A percentile compares a stretch with the other conserved stretches of the same genome.
Evolutionary conservation across 2,797 vertebrate species (phyloP).

Genomic region (Denticeps clupeoides): DNA sequence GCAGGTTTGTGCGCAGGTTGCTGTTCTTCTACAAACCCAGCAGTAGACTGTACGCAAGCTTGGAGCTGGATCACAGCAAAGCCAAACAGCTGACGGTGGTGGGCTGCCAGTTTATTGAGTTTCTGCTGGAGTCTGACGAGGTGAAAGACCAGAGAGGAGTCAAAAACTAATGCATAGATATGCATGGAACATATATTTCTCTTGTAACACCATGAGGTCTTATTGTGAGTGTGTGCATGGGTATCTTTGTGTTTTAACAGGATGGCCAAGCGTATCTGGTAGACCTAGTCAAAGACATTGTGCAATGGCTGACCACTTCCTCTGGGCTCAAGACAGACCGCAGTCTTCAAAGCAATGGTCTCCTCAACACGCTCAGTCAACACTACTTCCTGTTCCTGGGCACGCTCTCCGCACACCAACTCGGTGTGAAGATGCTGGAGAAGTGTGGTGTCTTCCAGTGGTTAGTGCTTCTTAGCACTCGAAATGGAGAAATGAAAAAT

Average conservation of each 20-base stretch:
- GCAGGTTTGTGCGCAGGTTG: slow-evolving; percentile 89
- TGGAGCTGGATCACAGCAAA: slow-evolving; percentile 83
- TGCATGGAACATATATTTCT: no score
- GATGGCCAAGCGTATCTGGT: slow-evolving; percentile 91
- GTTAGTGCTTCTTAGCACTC: slow-evolving; percentile 64
- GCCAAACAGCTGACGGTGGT: slow-evolving; percentile 93
- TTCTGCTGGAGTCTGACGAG: slow-evolving; percentile 95
- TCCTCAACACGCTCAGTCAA: slow-evolving; percentile 91
- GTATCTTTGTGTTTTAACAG: slow-evolving; percentile 44
- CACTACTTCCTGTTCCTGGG: slow-evolving; percentile 97
- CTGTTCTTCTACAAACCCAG: slow-evolving; percentile 97
- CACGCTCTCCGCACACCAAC: slow-evolving; percentile 85
- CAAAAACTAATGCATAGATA: neutral
- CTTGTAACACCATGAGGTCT: no score
- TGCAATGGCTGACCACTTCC: slow-evolving; percentile 80
- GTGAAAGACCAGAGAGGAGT: slow-evolving; percentile 46
- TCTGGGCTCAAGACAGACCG: slow-evolving; percentile 88
- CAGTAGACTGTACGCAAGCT: slow-evolving; percentile 85
- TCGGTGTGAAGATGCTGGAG: slow-evolving; percentile 94
- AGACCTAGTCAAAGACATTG: slow-evolving; percentile 90
- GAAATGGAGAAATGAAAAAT: no score
- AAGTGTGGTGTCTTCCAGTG: slow-evolving; percentile 98
- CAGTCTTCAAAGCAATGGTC: slow-evolving; percentile 88
- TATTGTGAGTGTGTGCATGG: neutral
- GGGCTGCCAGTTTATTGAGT: slow-evolving; percentile 93